Evolutionary conservation across 2,113 vertebrate genomes (phyloP), one percentile per base, ranked within the genome.

Genomic region (Rhombomys opimus): DNA sequence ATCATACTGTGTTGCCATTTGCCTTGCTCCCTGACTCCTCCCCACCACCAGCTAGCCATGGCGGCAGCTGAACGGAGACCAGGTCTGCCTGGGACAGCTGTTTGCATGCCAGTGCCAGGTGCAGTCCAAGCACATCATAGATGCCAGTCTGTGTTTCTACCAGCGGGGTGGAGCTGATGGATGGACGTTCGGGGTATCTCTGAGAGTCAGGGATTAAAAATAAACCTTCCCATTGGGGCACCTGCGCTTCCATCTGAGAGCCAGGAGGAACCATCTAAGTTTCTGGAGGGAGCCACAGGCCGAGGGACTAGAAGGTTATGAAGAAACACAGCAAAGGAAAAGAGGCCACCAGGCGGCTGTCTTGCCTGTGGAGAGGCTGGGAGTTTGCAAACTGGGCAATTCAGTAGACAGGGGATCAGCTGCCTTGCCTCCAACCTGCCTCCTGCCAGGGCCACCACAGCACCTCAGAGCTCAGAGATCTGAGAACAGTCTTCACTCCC

Each of bases 141-240:
- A 35, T 72, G 41, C 30, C 38, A 22, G 54, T 7, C 2, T n/a
- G 32, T 25, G 50, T 54, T 76, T 89, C n/a, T 2, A 0, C 63
- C 27, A 0, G 5, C 50, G 18, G 85, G 73, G 41, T 46, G 46
- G 46, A 46, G 67, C 57, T 87, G 86, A 96, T 15, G 89, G 81
- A 41, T 67, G 93, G 86, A 38, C 2, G 30, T 78, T 59, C 1
- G 46, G 61, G 78, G 78, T 52, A 38, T 86, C 41, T 12, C 87
- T 18, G n/a, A 87, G 89, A 95, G 81, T 87, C 52, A 0, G 9
- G 52, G 32, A 93, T 96, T 94, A 96, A 96, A 96, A 96, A 93
- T 89, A 96, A 96, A 72, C 88, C 72, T 14, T 38, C 88, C 93
- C 77, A 86, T 32, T 32, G 72, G 73, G 82, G 81, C 91, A n/a